These are phyloP conservation scores for Nasonia vitripennis DNA, from an alignment of 1,140 invertebrate species.

Conservation along the genomic window DNA sequence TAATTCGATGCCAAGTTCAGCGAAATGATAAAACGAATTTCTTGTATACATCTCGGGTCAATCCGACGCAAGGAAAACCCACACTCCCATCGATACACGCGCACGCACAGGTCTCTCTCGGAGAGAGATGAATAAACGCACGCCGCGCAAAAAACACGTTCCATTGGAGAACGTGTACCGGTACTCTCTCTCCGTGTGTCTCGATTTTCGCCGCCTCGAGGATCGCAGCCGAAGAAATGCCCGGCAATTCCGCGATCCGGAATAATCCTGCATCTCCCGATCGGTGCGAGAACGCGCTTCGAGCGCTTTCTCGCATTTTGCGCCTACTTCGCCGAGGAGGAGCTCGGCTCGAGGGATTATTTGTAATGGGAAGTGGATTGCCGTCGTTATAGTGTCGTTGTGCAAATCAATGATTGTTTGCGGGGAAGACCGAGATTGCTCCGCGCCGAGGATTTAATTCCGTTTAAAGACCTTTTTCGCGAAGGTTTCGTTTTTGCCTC, in stretches of 20 bases:
- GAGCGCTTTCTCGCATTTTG: slow-evolving; percentile 41
- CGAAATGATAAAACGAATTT: too few relatives aligned
- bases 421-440: too few relatives aligned
- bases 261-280: neutral
- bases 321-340: neutral
- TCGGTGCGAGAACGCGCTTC: slow-evolving; percentile 14
- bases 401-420: too few relatives aligned
- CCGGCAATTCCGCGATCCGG: slow-evolving; percentile 12
- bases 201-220: slow-evolving; percentile 26
- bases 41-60: too few relatives aligned
- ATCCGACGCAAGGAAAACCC: too few relatives aligned
- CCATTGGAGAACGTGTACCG: slow-evolving; percentile 2
- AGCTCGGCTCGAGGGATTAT: neutral
- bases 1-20: too few relatives aligned
- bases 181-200: slow-evolving; percentile 17
- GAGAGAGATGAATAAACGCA: neutral
- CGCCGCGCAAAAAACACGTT: neutral
- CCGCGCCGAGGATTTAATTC: too few relatives aligned
- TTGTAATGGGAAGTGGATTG: slow-evolving; percentile 22
- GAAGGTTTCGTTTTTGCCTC: too few relatives aligned
- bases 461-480: too few relatives aligned
- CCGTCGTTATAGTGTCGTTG: too few relatives aligned
- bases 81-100: too few relatives aligned
- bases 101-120: too few relatives aligned
- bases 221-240: neutral